Conservation (phyloP, 2,888 invertebrate species). For the Drosophila vallismaia region DNA sequence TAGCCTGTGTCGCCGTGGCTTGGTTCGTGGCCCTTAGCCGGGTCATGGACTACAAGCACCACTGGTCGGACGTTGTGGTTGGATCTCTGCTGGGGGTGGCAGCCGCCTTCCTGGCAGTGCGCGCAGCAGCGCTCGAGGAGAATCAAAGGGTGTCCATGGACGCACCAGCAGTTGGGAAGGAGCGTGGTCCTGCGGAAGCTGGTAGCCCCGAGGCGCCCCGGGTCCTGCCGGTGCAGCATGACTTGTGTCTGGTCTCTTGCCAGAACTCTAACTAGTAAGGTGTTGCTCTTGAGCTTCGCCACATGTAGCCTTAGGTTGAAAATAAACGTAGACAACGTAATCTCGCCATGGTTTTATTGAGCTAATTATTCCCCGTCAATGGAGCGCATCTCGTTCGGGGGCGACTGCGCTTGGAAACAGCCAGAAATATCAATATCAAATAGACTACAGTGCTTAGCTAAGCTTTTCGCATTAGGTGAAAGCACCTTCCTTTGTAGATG, state of each 20-base stretch:
- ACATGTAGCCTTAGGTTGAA: conserved; percentile 20
- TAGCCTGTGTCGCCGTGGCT: conserved; percentile 89
- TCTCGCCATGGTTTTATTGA: neutral
- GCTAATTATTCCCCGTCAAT: neutral
- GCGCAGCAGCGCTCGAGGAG: conserved; percentile 76
- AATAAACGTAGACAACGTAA: conserved; percentile 21
- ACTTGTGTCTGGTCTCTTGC: conserved; percentile 64
- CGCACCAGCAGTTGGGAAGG: conserved; percentile 17
- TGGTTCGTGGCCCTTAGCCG: conserved; percentile 94
- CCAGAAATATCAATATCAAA: neutral
- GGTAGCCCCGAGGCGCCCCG: neutral
- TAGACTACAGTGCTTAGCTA: neutral
- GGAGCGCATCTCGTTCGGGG: neutral
- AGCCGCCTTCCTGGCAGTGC: conserved; percentile 86
- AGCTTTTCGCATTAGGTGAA: neutral
- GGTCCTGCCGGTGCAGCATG: conserved; percentile 57
- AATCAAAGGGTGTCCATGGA: neutral
- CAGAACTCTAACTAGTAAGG: conserved; percentile 59
- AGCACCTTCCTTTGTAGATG: neutral
- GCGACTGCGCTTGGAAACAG: neutral
- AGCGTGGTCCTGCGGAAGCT: neutral
- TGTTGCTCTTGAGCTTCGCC: conserved; percentile 8
- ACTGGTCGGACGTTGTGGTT: conserved; percentile 97
- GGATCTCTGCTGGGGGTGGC: conserved; percentile 89
- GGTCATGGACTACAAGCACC: conserved; percentile 98